Base-by-base conservation (phyloP, 92 coral and sea anemone genomes). In the Phenganax subtilis region DNA sequence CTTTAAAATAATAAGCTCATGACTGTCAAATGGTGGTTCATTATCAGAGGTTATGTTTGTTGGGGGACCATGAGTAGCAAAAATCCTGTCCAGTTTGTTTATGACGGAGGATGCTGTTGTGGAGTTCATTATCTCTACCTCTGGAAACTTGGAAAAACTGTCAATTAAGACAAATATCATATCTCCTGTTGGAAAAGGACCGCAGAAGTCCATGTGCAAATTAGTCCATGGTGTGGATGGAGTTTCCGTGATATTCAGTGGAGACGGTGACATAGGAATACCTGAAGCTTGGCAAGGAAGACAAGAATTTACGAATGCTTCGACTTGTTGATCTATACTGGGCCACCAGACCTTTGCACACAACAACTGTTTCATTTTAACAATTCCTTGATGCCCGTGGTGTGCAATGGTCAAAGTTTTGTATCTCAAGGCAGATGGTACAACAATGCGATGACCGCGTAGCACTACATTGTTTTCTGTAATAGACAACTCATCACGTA, bases 301-400 rank as follows among this genome's bases (percentile, higher is more conserved):
- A 59, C 65, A 20, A 20, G 25, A 20, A 20, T 20, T 20, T 20
- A 20, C 25, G 25, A 20, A 59, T 27, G 12, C 65, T 10, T 59
- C 17, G 6, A 59, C 65, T 12, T 59, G 65, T 59, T 59, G 65
- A 5, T 59, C 65, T 59, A 20, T 20, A 20, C 25, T 20, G 25
- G 25, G 25, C 25, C 25, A 20, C 25, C 25, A 20, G 25, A 71
- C 55, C 20, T 71, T 71, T 8, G 76, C 14, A 8, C 76, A 12
- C 9, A 71, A 53, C 31, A 10, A 16, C 11, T 47, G 55, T 44
- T 71, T 71, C 55, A 56, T 71, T 25, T 71, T 71, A n/a, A 15
- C 55, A 15, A 71, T 71, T 71, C 76, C 76, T 56, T 20, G 54
- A 47, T 71, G 76, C n/a, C 76, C 76, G 0, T 44, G 31, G 76